Conservation (phyloP, 2,888 invertebrate species). For the Drosophila siamana region DNA sequence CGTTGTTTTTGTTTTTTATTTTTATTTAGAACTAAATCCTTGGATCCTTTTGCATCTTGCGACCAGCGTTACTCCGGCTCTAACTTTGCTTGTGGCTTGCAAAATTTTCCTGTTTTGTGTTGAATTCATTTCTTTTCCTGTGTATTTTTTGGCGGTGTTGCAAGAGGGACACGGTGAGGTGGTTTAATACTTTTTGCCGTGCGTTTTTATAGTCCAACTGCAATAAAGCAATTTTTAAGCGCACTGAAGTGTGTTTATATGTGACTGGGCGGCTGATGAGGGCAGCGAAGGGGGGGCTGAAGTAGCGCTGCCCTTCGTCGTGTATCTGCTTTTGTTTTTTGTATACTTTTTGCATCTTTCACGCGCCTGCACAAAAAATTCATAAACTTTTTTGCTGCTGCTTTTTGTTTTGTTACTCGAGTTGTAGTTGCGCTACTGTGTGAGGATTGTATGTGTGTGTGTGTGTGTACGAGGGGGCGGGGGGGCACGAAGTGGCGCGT, state of each 20-base stretch:
- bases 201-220: conserved; percentile 81
- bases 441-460: conserved; percentile 24
- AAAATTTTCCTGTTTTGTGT: conserved; percentile 75
- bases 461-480: conserved; percentile 15
- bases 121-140: conserved; percentile 25
- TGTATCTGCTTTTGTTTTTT: conserved; percentile 71
- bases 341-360: conserved; percentile 74
- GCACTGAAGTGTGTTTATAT: conserved; percentile 81
- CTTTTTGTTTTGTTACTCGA: conserved; percentile 26
- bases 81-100: conserved; percentile 70
- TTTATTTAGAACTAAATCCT: conserved; percentile 59
- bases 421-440: conserved; percentile 32
- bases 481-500: conserved; percentile 20
- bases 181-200: conserved; percentile 68
- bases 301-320: conserved; percentile 46
- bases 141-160: conserved; percentile 8
- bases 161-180: conserved; percentile 18
- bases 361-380: conserved; percentile 81
- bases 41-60: conserved; percentile 72
- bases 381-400: conserved; percentile 71
- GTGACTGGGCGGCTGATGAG: conserved; percentile 63
- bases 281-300: conserved; percentile 3
- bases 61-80: conserved; percentile 11
- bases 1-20: conserved; percentile 14
- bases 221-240: conserved; percentile 81